Percentiles rank a stretch among this genome's conserved stretches.
phyloP scores from a whole-genome alignment of 2,797 vertebrate genomes.

The Falco novaeseelandiae region DNA sequence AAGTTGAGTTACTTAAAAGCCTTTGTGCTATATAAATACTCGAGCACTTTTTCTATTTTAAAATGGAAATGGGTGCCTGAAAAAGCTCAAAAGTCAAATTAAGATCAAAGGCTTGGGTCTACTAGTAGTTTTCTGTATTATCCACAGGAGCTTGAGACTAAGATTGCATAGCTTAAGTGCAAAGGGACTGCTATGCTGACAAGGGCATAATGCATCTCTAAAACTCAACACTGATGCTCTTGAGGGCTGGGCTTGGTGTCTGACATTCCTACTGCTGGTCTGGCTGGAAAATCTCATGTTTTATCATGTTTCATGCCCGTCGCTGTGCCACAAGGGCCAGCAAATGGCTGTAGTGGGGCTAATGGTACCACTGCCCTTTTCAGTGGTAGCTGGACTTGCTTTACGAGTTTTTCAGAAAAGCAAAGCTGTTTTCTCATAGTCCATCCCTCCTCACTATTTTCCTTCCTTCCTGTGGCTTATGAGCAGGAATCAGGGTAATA shows the following conservation, averaged over 20 bases:
- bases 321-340: neutral
- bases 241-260: neutral
- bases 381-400: neutral
- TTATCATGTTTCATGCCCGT: neutral
- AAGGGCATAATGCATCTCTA: neutral
- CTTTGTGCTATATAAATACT: slow-evolving; percentile 8
- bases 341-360: neutral
- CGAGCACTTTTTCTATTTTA: neutral
- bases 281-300: neutral
- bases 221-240: neutral
- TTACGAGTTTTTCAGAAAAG: neutral
- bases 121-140: neutral
- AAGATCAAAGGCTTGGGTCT: slow-evolving; percentile 8
- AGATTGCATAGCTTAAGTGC: neutral
- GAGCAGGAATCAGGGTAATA: neutral
- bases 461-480: neutral
- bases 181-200: neutral
- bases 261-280: neutral
- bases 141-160: neutral
- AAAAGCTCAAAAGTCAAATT: slow-evolving; percentile 36
- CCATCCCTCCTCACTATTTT: neutral
- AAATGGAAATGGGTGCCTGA: neutral
- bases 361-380: neutral
- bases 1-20: slow-evolving; percentile 6
- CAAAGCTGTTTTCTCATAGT: neutral